Evolutionary conservation across 1,140 invertebrate species (phyloP).

Genomic region (Schlechtendalia chinensis): DNA sequence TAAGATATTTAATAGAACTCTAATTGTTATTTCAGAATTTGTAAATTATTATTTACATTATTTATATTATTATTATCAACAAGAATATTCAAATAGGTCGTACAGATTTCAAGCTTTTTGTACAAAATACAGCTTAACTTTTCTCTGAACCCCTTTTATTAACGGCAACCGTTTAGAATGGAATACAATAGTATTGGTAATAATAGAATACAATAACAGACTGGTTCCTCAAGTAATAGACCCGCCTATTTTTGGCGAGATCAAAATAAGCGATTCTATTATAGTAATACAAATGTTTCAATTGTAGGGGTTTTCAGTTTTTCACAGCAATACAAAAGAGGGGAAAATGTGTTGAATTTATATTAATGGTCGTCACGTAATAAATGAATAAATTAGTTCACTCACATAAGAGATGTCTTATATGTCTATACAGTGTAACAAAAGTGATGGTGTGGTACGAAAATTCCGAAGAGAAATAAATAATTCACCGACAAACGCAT

Average conservation of each 20-base stretch:
- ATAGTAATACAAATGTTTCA: constrained; percentile 3
- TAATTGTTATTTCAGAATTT: constrained; percentile 10
- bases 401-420: neutral
- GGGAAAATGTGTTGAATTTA: neutral
- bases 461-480: neutral
- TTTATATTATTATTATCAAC: too few relatives aligned
- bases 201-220: constrained; percentile 6
- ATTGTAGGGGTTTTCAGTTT: neutral
- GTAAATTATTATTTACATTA: neutral
- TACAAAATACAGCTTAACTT: constrained; percentile 10
- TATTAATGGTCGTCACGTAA: neutral
- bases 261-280: constrained; percentile 12
- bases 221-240: neutral
- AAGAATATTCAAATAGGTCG: neutral
- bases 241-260: neutral
- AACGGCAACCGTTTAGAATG: neutral
- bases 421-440: too few relatives aligned
- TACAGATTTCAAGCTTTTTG: constrained; percentile 5
- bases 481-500: neutral
- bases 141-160: neutral
- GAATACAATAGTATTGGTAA: neutral
- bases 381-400: neutral
- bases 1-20: neutral
- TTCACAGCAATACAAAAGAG: neutral
- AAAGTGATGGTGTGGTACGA: neutral